Evolutionary conservation across 2,113 vertebrate genomes (phyloP).

Genomic region (Clinocottus analis): DNA sequence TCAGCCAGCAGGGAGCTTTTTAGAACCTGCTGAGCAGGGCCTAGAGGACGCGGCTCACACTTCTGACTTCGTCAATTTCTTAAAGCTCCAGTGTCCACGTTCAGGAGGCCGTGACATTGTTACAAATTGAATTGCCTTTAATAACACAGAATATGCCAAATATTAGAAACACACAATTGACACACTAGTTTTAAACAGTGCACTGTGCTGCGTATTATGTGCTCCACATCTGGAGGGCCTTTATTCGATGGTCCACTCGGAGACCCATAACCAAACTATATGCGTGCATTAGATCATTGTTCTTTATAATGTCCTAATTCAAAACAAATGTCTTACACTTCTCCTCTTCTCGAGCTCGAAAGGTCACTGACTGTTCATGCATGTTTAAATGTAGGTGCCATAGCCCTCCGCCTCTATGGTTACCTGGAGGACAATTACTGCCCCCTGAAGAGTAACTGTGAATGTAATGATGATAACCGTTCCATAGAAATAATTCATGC

Average conservation of each 20-base stretch:
- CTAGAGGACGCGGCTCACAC: constrained; percentile 9
- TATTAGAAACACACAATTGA: constrained; percentile 20
- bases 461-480: constrained; percentile 76
- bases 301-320: constrained; percentile 63
- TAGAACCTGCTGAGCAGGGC: too few relatives aligned
- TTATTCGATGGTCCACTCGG: constrained; percentile 59
- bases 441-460: constrained; percentile 61
- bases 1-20: constrained; percentile 53
- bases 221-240: constrained; percentile 50
- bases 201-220: constrained; percentile 19
- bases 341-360: constrained; percentile 28
- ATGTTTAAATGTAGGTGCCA: constrained; percentile 57
- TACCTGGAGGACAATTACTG: constrained; percentile 57
- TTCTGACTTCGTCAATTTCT: constrained; percentile 16
- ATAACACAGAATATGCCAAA: constrained; percentile 7
- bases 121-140: constrained; percentile 5
- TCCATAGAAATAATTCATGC: constrained; percentile 66
- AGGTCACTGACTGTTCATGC: constrained; percentile 59
- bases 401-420: constrained; percentile 49
- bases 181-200: constrained; percentile 15
- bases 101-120: neutral
- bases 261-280: constrained; percentile 47
- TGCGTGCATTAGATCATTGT: constrained; percentile 55
- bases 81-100: neutral
- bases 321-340: constrained; percentile 57